Conservation (phyloP, 2,888 invertebrate species). For the Neoascia interrupta region DNA sequence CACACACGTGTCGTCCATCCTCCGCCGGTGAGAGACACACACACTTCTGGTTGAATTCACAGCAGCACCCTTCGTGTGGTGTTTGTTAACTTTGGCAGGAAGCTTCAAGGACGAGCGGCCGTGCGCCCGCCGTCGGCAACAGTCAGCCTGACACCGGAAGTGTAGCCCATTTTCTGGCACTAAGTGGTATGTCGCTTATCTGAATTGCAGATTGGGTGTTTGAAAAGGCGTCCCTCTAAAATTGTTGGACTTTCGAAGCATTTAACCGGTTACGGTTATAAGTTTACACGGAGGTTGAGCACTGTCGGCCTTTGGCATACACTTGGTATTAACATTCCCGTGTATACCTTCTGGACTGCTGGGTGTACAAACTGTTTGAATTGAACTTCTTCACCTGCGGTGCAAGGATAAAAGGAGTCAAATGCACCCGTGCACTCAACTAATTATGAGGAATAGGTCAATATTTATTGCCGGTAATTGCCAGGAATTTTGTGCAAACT, state of each 20-base stretch:
- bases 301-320: not conserved
- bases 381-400: not conserved
- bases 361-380: conserved; percentile 26
- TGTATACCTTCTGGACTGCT: conserved; percentile 16
- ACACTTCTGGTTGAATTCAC: conserved; percentile 32
- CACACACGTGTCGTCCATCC: too few species aligned
- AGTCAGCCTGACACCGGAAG: conserved; percentile 16
- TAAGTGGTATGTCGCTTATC: conserved; percentile 9
- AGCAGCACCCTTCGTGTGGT: not conserved
- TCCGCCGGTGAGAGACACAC: too few species aligned
- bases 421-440: not conserved
- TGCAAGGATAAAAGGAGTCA: not conserved
- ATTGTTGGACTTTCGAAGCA: not conserved
- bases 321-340: not conserved
- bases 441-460: conserved; percentile 10
- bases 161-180: conserved; percentile 23
- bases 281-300: conserved; percentile 9
- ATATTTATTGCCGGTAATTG: conserved; percentile 50
- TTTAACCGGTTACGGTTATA: not conserved
- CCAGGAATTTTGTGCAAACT: conserved; percentile 34
- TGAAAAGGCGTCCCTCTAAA: conserved; percentile 9
- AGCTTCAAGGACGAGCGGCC: not conserved
- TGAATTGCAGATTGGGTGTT: conserved; percentile 9
- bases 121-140: too few species aligned
- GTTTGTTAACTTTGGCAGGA: not conserved